A percentile compares a stretch with the other conserved stretches of the same genome.
These are phyloP conservation scores for Mobula hypostoma DNA, from an alignment of 2,113 vertebrate genomes.

Conservation along the genomic window DNA sequence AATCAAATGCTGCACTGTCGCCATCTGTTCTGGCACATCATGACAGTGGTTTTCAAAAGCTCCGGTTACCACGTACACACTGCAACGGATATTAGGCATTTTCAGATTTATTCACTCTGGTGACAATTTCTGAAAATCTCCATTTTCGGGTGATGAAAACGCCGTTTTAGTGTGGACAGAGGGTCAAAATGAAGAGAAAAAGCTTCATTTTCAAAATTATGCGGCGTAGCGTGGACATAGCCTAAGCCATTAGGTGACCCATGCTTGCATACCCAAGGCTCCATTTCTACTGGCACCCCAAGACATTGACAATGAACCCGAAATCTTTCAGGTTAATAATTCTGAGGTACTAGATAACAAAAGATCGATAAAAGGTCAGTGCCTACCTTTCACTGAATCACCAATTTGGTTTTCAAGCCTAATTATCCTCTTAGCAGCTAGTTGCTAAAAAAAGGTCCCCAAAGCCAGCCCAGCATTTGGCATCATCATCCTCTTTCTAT, in stretches of 20 bases:
- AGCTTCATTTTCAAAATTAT: too few relatives aligned
- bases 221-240: too few relatives aligned
- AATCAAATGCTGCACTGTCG: too few relatives aligned
- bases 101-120: too few relatives aligned
- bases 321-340: background rate
- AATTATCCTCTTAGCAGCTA: background rate
- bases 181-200: too few relatives aligned
- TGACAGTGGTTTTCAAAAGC: too few relatives aligned
- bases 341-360: background rate
- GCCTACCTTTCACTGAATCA: background rate
- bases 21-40: too few relatives aligned
- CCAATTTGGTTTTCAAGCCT: background rate
- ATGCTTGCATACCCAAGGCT: background rate
- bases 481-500: background rate
- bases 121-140: too few relatives aligned
- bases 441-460: background rate
- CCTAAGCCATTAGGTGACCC: background rate
- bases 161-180: too few relatives aligned
- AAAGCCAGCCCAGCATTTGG: background rate
- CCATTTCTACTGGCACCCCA: background rate
- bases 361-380: background rate
- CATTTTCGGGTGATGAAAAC: too few relatives aligned
- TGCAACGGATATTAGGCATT: too few relatives aligned
- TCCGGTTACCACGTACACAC: too few relatives aligned
- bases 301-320: background rate